Evolutionary conservation across 2,888 invertebrate species (phyloP), one percentile per base, ranked within the genome.

Genomic region (Xestobium rufovillosum): DNA sequence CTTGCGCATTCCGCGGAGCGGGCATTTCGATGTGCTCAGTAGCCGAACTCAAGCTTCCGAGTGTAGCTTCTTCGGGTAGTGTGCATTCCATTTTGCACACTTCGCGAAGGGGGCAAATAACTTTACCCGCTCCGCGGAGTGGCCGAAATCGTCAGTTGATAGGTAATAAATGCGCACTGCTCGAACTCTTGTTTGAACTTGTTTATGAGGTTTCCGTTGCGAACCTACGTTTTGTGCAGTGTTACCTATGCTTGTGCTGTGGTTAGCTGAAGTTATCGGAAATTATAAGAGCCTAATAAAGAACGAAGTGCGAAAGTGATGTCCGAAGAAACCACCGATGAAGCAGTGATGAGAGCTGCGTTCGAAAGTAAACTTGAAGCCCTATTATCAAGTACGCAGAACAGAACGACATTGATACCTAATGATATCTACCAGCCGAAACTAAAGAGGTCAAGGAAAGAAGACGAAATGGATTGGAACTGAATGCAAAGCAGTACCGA

Each of bases 91-190:
- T 19, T 19, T 19, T 19, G 23, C n/a, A 19, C 23, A 19, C 23
- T 19, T 19, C 6, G 23, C 6, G 23, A 19, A 19, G 23, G 23
- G n/a, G n/a, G n/a, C n/a, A n/a, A n/a, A n/a, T n/a, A n/a, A n/a
- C 23, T 19, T 19, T 19, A 19, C 23, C n/a, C 23, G 23, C 23
- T 19, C 23, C 23, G 23, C 23, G n/a, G 23, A 19, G 23, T 19
- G 23, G 23, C 23, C 23, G n/a, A 19, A 19, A 19, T 19, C 23
- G n/a, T 19, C 23, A 19, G 23, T 19, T n/a, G n/a, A n/a, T n/a
- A 19, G 23, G n/a, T 19, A 19, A 19, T 19, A 19, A 19, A 19
- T 19, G 23, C 23, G 23, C 23, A 19, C 23, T n/a, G 23, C n/a
- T 19, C 23, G 23, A 19, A 19, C 23, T 19, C n/a, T n/a, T n/a